Base-by-base conservation (phyloP, 2,113 vertebrate genomes). In the Poicephalus meyeri region DNA sequence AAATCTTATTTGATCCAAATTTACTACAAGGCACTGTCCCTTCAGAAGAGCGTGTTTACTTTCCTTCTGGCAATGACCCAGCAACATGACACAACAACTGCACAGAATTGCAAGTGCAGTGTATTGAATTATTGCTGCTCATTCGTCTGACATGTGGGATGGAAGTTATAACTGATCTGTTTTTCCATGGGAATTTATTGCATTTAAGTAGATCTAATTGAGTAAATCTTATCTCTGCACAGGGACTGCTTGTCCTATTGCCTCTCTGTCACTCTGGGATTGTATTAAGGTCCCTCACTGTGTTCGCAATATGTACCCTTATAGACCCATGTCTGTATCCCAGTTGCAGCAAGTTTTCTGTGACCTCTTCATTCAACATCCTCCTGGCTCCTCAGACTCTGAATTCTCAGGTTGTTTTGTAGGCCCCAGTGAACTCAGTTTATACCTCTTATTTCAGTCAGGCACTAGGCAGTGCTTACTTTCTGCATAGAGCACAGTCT, bases 71-170 rank as follows among this genome's bases (percentile, higher is more conserved):
- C 87, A 53, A 53, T 35, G 81, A 63, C 81, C 84, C 74, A 85
- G 81, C 78, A 80, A 50, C 5, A 21, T 3, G 1, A 37, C 20
- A 37, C 20, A 87, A 23, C 0, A 1, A 11, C 50, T 42, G 56
- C 46, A 84, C 66, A 65, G 74, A 87, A 87, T 39, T 69, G 66
- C 81, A 87, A 91, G 49, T 16, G 19, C 21, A 4, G 19, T 10
- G 12, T 74, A 89, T 91, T 92, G 79, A 91, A 92, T 94, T 93
- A 85, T 68, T 19, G 5, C 76, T 64, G 46, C 49, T 95, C 78
- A 64, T 85, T 69, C 1, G 0, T 25, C 63, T 77, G 84, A 65
- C 46, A 25, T 56, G 81, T 31, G 66, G 86, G 71, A 76, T 72
- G 61, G 58, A 82, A 91, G 70, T 37, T 73, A 58, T 21, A 77